phyloP scores from a whole-genome alignment of 1,140 invertebrate genomes.

The Wasmannia auropunctata region DNA sequence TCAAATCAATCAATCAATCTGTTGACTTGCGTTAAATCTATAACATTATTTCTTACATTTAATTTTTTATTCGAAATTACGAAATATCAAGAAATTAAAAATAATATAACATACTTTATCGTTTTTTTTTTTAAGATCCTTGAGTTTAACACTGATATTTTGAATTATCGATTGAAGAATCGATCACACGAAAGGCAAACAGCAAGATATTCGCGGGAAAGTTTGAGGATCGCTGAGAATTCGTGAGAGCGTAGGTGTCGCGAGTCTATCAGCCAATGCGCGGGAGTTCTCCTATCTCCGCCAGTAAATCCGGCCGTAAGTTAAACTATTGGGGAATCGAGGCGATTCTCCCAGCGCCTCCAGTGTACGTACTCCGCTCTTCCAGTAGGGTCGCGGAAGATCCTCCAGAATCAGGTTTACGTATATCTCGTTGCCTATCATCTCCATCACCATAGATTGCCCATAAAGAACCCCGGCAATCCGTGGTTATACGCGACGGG shows the following conservation, averaged over 20 bases:
- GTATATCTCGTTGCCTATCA: constrained; percentile 85
- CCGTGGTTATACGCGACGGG: constrained; percentile 83
- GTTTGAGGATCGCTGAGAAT: constrained; percentile 77
- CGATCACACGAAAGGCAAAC: background rate
- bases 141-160: background rate
- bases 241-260: constrained; percentile 76
- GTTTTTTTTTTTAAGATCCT: background rate
- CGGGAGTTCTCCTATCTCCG: constrained; percentile 81
- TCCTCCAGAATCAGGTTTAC: constrained; percentile 84
- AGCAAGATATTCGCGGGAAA: constrained; percentile 19
- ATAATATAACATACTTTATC: background rate
- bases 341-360: constrained; percentile 70
- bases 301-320: constrained; percentile 85
- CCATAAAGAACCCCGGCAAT: constrained; percentile 85
- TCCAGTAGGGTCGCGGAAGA: constrained; percentile 77
- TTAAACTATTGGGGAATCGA: constrained; percentile 85
- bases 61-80: background rate
- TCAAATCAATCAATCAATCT: background rate
- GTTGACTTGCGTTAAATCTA: background rate
- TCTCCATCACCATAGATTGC: constrained; percentile 86
- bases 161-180: background rate
- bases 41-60: background rate
- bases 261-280: constrained; percentile 82
- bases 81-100: background rate
- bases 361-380: constrained; percentile 58